Conservation (phyloP, 2,797 vertebrate genomes). For the Ptychobarbus kaznakovi region DNA sequence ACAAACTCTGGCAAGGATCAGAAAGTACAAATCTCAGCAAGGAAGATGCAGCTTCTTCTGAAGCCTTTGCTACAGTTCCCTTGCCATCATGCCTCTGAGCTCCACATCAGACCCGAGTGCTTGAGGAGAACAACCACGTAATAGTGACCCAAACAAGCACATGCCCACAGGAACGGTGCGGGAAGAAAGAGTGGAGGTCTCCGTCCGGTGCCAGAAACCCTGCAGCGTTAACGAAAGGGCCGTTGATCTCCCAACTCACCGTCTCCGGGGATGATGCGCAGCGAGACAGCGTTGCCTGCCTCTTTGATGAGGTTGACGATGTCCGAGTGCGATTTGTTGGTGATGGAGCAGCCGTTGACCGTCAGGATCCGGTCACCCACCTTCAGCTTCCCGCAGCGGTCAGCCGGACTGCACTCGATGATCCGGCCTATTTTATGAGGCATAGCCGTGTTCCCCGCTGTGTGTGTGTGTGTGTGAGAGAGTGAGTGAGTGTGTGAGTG, state of each 20-base stretch:
- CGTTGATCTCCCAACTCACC: constrained; percentile 71
- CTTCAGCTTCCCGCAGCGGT: constrained; percentile 90
- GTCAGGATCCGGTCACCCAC: constrained; percentile 90
- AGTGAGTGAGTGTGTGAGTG: constrained; percentile 25
- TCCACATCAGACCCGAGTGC: background rate
- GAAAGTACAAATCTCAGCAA: too few species aligned
- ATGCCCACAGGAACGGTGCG: background rate
- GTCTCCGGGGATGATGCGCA: constrained; percentile 89
- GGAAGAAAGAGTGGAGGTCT: background rate
- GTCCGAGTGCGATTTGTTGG: constrained; percentile 91
- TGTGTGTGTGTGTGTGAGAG: constrained; percentile 44
- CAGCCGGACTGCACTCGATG: constrained; percentile 89
- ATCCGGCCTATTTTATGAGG: constrained; percentile 93
- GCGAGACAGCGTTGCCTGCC: constrained; percentile 87
- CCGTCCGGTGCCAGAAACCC: background rate
- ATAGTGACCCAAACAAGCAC: background rate
- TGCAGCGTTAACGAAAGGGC: background rate
- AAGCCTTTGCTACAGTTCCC: too few species aligned
- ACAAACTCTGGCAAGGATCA: too few species aligned
- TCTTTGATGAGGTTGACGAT: constrained; percentile 93
- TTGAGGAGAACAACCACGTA: background rate
- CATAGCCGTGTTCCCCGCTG: constrained; percentile 90
- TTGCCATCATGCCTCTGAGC: background rate
- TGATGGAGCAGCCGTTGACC: constrained; percentile 89
- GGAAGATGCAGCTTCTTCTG: too few species aligned